Evolutionary conservation across 2,797 vertebrate species (phyloP).

Genomic region (Cryptoprocta ferox): DNA sequence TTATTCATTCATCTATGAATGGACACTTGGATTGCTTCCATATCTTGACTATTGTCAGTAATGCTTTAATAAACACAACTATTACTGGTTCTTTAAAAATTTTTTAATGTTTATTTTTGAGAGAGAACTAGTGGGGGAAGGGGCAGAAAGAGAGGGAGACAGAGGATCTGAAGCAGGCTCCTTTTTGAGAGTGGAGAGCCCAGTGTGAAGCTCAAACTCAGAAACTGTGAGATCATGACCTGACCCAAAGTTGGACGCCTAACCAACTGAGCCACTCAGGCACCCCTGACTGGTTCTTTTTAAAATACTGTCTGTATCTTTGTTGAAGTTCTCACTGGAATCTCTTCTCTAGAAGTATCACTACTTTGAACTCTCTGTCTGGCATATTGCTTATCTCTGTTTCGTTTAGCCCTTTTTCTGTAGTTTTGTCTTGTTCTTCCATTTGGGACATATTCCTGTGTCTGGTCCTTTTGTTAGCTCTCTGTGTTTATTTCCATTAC

Average conservation of each 20-base stretch:
- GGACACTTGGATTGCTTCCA: background rate
- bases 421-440: background rate
- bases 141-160: background rate
- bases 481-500: background rate
- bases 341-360: background rate
- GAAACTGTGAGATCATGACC: background rate
- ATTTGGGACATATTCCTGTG: background rate
- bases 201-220: background rate
- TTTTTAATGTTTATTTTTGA: background rate
- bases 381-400: background rate
- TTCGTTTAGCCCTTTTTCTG: background rate
- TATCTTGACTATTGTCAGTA: background rate
- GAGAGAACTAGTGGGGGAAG: background rate
- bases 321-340: background rate
- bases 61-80: background rate
- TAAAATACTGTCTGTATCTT: background rate
- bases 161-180: background rate
- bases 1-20: background rate
- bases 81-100: background rate
- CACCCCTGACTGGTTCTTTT: background rate
- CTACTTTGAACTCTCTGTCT: background rate
- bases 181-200: background rate
- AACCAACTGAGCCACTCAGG: background rate
- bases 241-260: background rate
- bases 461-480: background rate